Evolutionary conservation across 2,113 vertebrate genomes (phyloP), one percentile per base, ranked within the genome.

Genomic region (Nothoprocta perdicaria): DNA sequence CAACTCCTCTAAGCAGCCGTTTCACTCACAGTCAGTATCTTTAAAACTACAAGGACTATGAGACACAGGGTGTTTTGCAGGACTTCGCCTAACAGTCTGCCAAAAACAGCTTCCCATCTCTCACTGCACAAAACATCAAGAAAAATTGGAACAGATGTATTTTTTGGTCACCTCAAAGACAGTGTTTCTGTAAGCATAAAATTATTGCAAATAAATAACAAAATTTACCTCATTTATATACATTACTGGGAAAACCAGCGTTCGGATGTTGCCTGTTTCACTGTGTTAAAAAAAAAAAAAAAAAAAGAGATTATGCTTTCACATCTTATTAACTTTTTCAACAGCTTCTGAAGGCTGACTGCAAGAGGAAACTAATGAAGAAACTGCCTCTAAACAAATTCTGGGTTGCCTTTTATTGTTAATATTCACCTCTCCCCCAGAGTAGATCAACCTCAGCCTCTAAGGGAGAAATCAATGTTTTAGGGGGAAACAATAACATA

Each of bases 171-270:
- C 33, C 58, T 83, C 73, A 48, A 73, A 81, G 82, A 40, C 24
- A 29, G 23, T n/a, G 14, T 45, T 75, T 85, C 63, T 80, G 23
- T 62, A 87, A 71, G 43, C 40, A 80, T 33, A 55, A 43, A 15
- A 53, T 6, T 5, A 22, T 50, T 80, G 33, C 48, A 72, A 60
- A 69, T 55, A 60, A 33, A 61, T 24, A 46, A 9, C 69, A 69
- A 13, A 55, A 77, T 93, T 97, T 97, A 99, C 98, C 98, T 99
- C 99, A 58, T 99, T 99, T 79, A 99, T 73, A 88, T 99, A 98
- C 98, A 99, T 97, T 94, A 99, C 98, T 65, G 99, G 99, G 71
- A 99, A 98, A 79, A 98, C 66, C 87, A 99, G 92, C 0, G 98
- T 98, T 91, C 80, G 97, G 92, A 99, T 97, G 23, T 98, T 97